A percentile compares a stretch with the other conserved stretches of the same genome.
Evolutionary conservation across 1,140 invertebrate species (phyloP).

Genomic region (Caenorhabditis briggsae): DNA sequence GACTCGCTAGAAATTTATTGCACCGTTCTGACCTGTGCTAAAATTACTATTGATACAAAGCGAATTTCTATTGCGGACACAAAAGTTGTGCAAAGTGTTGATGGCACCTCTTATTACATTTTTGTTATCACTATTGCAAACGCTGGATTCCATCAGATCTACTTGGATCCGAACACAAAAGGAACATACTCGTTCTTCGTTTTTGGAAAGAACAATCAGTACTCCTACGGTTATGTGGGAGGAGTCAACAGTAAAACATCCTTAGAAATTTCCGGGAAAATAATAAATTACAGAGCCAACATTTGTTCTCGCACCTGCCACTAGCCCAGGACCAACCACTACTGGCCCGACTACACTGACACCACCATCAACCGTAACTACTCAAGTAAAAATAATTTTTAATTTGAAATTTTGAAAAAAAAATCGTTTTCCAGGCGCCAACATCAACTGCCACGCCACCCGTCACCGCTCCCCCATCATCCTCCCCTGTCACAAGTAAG

Average conservation of each 20-base stretch:
- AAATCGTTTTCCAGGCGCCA: not conserved
- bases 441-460: slow-evolving; percentile 2
- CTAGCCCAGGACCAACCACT: not conserved
- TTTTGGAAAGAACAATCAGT: slow-evolving; percentile 9
- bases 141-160: slow-evolving; percentile 19
- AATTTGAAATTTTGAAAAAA: not conserved
- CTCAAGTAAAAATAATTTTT: not conserved
- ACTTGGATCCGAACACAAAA: not conserved
- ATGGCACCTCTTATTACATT: slow-evolving; percentile 22
- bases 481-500: slow-evolving; percentile 28
- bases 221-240: slow-evolving; percentile 51
- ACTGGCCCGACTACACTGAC: not conserved
- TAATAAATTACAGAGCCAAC: not conserved
- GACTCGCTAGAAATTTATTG: slow-evolving; percentile 49
- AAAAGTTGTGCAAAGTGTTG: slow-evolving; percentile 1
- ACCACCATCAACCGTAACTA: not conserved
- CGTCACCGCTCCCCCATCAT: not conserved
- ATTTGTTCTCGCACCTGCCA: slow-evolving; percentile 13
- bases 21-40: not conserved
- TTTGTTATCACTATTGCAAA: slow-evolving; percentile 2
- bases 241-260: not conserved
- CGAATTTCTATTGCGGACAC: not conserved
- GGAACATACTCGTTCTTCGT: slow-evolving; percentile 36
- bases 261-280: not conserved
- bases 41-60: slow-evolving; percentile 23